phyloP scores from a whole-genome alignment of 2,797 vertebrate genomes.

The Synaphobranchus kaupii region DNA sequence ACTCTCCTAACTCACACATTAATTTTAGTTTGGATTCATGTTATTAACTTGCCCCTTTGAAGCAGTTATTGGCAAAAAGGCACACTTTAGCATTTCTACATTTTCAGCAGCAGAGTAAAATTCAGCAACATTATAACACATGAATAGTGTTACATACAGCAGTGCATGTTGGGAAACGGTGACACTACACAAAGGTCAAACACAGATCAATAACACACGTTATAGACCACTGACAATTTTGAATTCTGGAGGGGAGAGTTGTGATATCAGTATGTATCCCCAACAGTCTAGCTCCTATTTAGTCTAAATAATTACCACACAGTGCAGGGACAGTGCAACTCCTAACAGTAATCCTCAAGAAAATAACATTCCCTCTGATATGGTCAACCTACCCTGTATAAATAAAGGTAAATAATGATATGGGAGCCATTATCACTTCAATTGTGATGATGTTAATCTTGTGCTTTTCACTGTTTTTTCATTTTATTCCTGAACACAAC shows the following conservation, averaged over 20 bases:
- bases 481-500: neutral
- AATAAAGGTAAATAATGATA: too few species aligned
- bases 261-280: neutral
- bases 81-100: conserved; percentile 38
- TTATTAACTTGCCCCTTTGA: conserved; percentile 54
- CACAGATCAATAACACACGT: conserved; percentile 25
- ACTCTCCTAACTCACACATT: conserved; percentile 30
- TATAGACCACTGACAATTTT: neutral
- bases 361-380: neutral
- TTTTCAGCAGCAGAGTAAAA: conserved; percentile 50
- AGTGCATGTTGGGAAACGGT: neutral
- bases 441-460: neutral
- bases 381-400: too few species aligned
- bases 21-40: conserved; percentile 45
- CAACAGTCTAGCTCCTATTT: neutral
- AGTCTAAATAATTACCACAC: neutral
- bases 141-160: neutral
- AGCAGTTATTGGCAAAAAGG: conserved; percentile 25
- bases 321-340: neutral
- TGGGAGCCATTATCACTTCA: neutral
- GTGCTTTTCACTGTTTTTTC: neutral
- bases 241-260: neutral
- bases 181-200: conserved; percentile 38
- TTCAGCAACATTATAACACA: conserved; percentile 36
- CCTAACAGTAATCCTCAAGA: neutral